Percentiles rank a stretch among this genome's conserved stretches.
phyloP scores from a whole-genome alignment of 2,113 vertebrate genomes.

The Myocastor coypus region DNA sequence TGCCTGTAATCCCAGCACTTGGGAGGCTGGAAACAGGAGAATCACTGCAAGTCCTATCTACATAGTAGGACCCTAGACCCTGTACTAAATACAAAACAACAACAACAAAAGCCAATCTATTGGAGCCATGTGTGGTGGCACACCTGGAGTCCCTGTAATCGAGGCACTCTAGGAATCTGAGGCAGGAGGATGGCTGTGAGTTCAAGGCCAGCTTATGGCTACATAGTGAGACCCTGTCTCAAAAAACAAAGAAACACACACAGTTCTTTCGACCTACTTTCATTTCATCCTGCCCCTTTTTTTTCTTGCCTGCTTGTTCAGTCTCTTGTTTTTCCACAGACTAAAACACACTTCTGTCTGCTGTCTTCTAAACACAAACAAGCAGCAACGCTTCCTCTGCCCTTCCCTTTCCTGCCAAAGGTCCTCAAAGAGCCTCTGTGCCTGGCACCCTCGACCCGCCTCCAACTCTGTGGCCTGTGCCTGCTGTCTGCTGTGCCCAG shows the following conservation, averaged over 20 bases:
- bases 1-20: too few relatives aligned
- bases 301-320: not conserved
- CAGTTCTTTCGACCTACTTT: not conserved
- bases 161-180: not conserved
- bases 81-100: too few relatives aligned
- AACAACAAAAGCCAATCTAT: not conserved
- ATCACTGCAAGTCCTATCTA: too few relatives aligned
- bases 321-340: constrained; percentile 12
- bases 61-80: too few relatives aligned
- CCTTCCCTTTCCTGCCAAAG: constrained; percentile 51
- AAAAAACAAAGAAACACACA: not conserved
- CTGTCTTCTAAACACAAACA: constrained; percentile 68
- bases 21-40: too few relatives aligned
- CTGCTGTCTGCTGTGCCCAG: not conserved
- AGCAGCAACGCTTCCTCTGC: not conserved
- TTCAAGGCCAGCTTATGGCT: not conserved
- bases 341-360: constrained; percentile 13
- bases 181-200: not conserved
- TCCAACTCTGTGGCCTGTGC: not conserved
- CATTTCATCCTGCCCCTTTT: not conserved
- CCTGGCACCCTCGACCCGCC: not conserved
- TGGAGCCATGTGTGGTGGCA: not conserved
- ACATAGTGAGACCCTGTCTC: not conserved
- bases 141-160: not conserved
- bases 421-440: constrained; percentile 74